A percentile compares a stretch with the other conserved stretches of the same genome.
These are phyloP conservation scores for Artibeus lituratus DNA, from an alignment of 2,797 vertebrate genomes.

Conservation along the genomic window DNA sequence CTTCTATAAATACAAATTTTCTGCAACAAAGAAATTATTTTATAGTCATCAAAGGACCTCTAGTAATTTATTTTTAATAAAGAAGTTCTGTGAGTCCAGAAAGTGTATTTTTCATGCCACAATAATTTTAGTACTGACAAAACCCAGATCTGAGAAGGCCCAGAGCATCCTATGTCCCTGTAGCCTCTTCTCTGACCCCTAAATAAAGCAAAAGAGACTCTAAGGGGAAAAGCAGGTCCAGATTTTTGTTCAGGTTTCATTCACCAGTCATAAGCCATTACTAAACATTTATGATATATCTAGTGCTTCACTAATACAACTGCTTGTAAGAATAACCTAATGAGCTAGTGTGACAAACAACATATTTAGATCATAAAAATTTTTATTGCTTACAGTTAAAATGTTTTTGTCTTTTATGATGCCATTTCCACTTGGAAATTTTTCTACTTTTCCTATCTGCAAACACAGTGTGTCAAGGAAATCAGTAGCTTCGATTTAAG, in stretches of 20 bases:
- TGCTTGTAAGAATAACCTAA: slow-evolving; percentile 46
- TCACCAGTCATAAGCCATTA: background rate
- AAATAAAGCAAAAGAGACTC: slow-evolving; percentile 40
- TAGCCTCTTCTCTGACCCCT: background rate
- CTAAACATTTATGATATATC: slow-evolving; percentile 38
- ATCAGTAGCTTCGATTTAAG: background rate
- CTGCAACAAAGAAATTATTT: background rate
- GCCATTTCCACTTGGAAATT: background rate
- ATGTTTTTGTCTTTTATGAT: background rate
- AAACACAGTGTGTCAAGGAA: background rate
- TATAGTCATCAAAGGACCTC: background rate
- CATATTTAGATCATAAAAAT: background rate
- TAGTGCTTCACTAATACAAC: slow-evolving; percentile 46
- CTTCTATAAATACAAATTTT: background rate
- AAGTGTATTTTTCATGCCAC: background rate
- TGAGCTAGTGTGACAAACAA: slow-evolving; percentile 6
- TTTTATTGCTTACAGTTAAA: slow-evolving; percentile 24
- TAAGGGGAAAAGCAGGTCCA: background rate
- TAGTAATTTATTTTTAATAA: background rate
- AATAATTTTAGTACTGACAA: background rate
- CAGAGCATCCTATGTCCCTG: background rate
- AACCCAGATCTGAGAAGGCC: background rate
- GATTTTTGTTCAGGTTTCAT: background rate
- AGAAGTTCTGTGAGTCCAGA: background rate
- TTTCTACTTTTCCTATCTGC: background rate